Base-by-base conservation (phyloP, 2,797 vertebrate genomes). In the Cichlasoma orientale region DNA sequence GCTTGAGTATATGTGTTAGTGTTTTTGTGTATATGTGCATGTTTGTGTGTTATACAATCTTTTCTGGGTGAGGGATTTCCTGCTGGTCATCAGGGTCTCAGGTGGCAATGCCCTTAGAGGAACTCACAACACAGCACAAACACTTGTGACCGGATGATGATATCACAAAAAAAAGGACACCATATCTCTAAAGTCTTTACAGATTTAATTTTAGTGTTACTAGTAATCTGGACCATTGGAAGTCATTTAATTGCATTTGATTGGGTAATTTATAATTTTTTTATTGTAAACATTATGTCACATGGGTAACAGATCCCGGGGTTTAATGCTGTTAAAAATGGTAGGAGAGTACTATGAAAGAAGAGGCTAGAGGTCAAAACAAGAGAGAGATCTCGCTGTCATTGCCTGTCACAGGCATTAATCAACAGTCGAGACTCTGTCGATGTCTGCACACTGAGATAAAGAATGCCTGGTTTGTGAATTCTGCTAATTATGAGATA, bases 11-110 rank as follows among this genome's bases (percentile, higher is more conserved):
- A 58, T 66, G 77, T 63, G 27, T 75, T 47, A 21, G 31, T 82
- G 56, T 82, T 68, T 56, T n/a, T 82, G 58, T 59, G 58, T 55
- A 63, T 54, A 55, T 72, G 31, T 55, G 57, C 69, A 76, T 87
- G 83, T 81, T 33, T 72, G 57, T 92, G 91, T 80, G 86, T 54
- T 83, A 92, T 57, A 47, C 1, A 44, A 86, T 83, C 87, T 81
- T 38, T 56, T 84, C 66, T 80, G 75, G 80, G 80, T 58, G 54
- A 79, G 75, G 82, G 79, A 57, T 87, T 89, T 91, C 83, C 81
- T 55, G 18, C 27, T 63, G 72, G 72, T 89, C 90, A 86, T 79
- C 41, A 2, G 33, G 25, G 80, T 85, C 58, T 88, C 85, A 74
- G 56, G 84, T 90, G 74, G 41, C 88, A 57, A 23, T 66, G 75